Percentiles rank a stretch among this genome's conserved stretches.
Evolutionary conservation across 2,113 vertebrate species (phyloP).

Genomic region (Calonectris borealis): DNA sequence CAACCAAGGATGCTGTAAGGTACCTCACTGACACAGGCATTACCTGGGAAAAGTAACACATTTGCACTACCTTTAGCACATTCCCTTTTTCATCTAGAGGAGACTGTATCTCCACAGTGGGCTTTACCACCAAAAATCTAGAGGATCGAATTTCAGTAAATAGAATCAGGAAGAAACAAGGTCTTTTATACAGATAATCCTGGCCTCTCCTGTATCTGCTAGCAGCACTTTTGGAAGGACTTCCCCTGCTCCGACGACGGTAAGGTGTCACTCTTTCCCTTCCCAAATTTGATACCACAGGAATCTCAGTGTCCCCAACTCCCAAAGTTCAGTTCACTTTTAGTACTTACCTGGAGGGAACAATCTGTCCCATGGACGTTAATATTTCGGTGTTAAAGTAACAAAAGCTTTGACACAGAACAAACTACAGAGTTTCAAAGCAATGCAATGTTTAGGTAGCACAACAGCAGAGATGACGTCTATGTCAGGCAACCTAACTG

Average conservation of each 20-base stretch:
- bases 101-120: background rate
- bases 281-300: background rate
- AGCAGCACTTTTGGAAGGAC: background rate
- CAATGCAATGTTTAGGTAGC: background rate
- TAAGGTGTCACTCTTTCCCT: background rate
- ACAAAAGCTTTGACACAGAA: background rate
- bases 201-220: background rate
- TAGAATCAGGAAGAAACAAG: background rate
- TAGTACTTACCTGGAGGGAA: background rate
- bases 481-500: background rate
- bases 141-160: background rate
- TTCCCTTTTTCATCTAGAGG: background rate
- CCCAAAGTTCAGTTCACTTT: background rate
- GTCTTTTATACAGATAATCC: background rate
- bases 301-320: background rate
- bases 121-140: background rate
- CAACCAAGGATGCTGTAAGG: background rate
- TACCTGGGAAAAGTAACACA: background rate
- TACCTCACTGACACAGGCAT: background rate
- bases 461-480: background rate
- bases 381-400: background rate
- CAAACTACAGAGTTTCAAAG: background rate
- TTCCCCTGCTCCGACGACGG: rapidly evolving
- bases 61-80: background rate
- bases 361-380: background rate